Evolutionary conservation across 2,888 invertebrate genomes (phyloP).

Genomic region (Rhodophaea formosa): DNA sequence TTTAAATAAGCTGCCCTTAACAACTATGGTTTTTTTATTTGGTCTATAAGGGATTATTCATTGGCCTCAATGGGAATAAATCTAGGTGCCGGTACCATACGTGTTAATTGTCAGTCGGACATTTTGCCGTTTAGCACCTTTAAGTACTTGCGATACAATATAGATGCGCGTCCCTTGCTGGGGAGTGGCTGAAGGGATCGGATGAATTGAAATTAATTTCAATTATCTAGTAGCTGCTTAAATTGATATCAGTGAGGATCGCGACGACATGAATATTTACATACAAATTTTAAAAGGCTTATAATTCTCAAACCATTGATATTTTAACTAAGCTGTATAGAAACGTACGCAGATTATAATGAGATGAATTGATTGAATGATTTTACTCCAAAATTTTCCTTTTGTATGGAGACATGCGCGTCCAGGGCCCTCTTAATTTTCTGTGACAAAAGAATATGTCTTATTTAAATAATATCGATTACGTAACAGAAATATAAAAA

Average conservation of each 20-base stretch:
- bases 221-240: not conserved
- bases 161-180: not conserved
- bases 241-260: not conserved
- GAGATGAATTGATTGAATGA: too few species aligned
- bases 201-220: slow-evolving; percentile 14
- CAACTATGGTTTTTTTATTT: too few species aligned
- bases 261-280: too few species aligned
- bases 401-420: too few species aligned
- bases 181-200: not conserved
- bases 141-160: slow-evolving; percentile 24
- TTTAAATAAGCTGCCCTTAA: too few species aligned
- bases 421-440: too few species aligned
- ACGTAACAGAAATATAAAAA: not conserved
- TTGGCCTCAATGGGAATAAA: not conserved
- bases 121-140: slow-evolving; percentile 63
- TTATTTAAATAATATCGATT: not conserved
- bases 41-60: not conserved
- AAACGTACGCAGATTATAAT: too few species aligned
- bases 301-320: too few species aligned
- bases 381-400: too few species aligned
- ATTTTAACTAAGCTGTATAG: too few species aligned
- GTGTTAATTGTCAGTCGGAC: slow-evolving; percentile 66
- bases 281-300: too few species aligned
- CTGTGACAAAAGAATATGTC: too few species aligned
- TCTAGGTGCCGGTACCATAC: slow-evolving; percentile 33